Evolutionary conservation across 2,797 vertebrate species (phyloP).

Genomic region (Hydrolagus colliei): DNA sequence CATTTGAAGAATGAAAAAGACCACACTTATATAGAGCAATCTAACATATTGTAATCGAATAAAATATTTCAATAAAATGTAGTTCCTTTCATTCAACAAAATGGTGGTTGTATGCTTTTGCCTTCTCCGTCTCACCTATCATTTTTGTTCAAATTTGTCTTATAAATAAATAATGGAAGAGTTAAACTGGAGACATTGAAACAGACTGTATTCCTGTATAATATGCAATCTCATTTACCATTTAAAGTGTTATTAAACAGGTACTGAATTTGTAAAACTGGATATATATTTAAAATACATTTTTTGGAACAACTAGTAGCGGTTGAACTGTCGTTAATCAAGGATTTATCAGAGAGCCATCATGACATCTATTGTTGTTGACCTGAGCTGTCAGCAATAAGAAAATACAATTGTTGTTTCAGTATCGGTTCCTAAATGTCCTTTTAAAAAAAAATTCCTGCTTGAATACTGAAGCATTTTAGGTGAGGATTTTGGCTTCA

Average conservation of each 20-base stretch:
- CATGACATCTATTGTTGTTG: neutral
- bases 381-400: no score
- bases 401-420: no score
- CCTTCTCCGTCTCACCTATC: neutral
- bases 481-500: neutral
- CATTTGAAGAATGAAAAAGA: neutral
- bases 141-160: neutral
- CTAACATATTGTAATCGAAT: neutral
- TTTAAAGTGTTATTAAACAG: neutral
- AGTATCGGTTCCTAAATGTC: no score
- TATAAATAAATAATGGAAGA: neutral
- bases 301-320: neutral
- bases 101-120: neutral
- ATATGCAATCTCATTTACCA: no score
- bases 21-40: no score
- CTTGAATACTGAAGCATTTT: neutral
- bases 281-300: neutral
- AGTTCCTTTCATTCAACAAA: neutral
- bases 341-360: neutral
- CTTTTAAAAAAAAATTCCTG: no score
- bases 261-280: neutral
- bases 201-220: no score
- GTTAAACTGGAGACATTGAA: no score
- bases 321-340: neutral
- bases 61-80: neutral